Conservation (phyloP, 2,888 invertebrate genomes). For the Dryobota labecula region DNA sequence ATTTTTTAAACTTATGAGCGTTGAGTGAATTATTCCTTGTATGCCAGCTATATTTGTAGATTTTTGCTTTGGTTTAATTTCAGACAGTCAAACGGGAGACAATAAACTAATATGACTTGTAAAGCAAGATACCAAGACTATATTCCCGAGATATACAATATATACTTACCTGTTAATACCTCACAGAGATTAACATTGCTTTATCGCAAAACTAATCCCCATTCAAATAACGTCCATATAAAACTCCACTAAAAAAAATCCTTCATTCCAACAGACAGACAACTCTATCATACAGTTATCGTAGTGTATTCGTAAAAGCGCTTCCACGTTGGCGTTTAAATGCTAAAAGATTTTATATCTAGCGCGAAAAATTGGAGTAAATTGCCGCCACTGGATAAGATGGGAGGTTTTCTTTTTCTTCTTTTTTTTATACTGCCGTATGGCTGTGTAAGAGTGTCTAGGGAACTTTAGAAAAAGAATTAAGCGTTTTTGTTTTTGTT, state of each 20-base stretch:
- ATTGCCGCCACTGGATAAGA: constrained; percentile 66
- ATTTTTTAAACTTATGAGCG: neutral
- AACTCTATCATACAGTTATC: constrained; percentile 45
- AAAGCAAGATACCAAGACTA: neutral
- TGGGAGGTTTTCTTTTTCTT: constrained; percentile 58
- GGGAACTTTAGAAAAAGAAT: constrained; percentile 32
- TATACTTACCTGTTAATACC: neutral
- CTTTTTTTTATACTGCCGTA: constrained; percentile 25
- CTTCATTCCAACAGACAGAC: constrained; percentile 40
- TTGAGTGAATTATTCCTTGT: neutral
- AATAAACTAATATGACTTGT: neutral
- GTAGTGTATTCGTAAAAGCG: constrained; percentile 51
- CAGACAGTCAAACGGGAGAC: neutral
- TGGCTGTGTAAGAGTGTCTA: constrained; percentile 46
- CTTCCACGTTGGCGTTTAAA: constrained; percentile 56
- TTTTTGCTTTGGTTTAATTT: neutral
- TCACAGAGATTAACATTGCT: neutral
- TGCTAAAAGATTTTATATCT: constrained; percentile 70
- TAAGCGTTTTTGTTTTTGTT: constrained; percentile 18
- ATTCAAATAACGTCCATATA: neutral
- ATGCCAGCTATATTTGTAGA: neutral
- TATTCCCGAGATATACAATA: neutral
- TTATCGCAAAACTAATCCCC: neutral
- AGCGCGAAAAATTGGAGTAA: constrained; percentile 70
- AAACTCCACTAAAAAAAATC: constrained; percentile 20